Conservation (phyloP, 1,140 invertebrate species). For the Nylanderia fulva region DNA sequence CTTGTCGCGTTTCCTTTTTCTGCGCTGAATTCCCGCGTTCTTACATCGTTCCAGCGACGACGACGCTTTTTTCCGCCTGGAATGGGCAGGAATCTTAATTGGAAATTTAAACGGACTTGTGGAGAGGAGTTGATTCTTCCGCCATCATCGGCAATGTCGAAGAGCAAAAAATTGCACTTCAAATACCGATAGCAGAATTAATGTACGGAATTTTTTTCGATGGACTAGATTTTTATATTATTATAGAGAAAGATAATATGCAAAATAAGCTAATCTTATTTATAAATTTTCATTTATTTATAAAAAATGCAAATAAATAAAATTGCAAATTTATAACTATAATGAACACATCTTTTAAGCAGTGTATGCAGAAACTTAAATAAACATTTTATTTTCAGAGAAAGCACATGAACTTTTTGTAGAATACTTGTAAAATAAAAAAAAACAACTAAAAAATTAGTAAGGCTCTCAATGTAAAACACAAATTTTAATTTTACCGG, state of each 20-base stretch:
- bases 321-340: background rate
- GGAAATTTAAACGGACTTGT: constrained; percentile 46
- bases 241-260: background rate
- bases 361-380: background rate
- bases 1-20: constrained; percentile 6
- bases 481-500: too few species aligned
- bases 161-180: constrained; percentile 27
- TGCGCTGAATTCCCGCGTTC: constrained; percentile 46
- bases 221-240: background rate
- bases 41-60: constrained; percentile 21
- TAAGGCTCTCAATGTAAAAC: too few species aligned
- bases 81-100: constrained; percentile 50
- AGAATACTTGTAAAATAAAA: too few species aligned
- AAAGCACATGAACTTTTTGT: too few species aligned
- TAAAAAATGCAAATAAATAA: background rate
- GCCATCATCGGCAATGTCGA: constrained; percentile 16
- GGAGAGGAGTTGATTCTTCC: constrained; percentile 35
- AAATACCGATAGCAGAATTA: constrained; percentile 34
- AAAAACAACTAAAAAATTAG: too few species aligned
- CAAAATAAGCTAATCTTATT: background rate
- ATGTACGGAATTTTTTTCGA: too few species aligned
- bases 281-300: background rate
- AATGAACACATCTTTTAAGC: background rate
- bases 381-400: background rate
- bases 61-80: constrained; percentile 22